phyloP scores from a whole-genome alignment of 2,797 vertebrate species.

The Gallirallus australis region DNA sequence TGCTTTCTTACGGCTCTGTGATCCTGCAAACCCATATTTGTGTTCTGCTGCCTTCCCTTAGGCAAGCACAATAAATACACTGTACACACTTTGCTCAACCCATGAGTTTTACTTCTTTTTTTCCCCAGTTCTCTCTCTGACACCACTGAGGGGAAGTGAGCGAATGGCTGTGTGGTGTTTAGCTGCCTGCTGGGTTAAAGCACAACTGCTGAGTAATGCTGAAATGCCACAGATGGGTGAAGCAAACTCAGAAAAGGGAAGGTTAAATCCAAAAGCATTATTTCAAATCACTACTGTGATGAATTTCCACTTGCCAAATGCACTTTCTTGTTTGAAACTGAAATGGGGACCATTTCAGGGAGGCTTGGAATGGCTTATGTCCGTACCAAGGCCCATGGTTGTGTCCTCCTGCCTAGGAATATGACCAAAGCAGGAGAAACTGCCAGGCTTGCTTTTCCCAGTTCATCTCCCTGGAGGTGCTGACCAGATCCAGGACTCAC shows the following conservation, averaged over 20 bases:
- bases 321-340: background rate
- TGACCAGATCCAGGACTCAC: background rate
- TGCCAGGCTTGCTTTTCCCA: background rate
- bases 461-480: background rate
- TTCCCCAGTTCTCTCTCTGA: too few relatives aligned
- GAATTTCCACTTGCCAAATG: background rate
- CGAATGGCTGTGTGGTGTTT: too few relatives aligned
- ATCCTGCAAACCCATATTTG: background rate
- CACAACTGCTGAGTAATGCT: background rate
- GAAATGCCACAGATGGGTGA: fast-evolving
- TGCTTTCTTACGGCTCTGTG: background rate
- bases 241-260: background rate
- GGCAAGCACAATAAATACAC: background rate
- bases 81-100: background rate
- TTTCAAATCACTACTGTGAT: background rate
- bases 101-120: too few relatives aligned
- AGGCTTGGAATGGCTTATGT: background rate
- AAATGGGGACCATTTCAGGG: background rate
- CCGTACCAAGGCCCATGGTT: background rate
- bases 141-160: too few relatives aligned
- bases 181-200: too few relatives aligned
- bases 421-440: background rate
- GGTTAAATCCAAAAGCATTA: background rate
- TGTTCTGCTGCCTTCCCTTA: background rate
- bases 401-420: background rate